These are phyloP conservation scores for Rhamphomyia laevipes DNA, from an alignment of 2,888 invertebrate genomes.

Conservation along the genomic window DNA sequence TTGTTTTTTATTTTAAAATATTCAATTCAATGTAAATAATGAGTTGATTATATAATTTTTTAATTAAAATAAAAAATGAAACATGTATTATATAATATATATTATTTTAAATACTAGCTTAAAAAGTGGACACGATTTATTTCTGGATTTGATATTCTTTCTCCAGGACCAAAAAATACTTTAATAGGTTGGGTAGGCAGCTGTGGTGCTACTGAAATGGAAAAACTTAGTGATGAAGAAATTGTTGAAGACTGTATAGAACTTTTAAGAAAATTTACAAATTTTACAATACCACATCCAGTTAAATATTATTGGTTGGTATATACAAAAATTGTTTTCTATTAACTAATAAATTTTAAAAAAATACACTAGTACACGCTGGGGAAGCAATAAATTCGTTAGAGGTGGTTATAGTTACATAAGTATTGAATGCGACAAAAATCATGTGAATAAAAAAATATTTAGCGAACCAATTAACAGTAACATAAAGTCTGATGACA, in stretches of 20 bases:
- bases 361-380: conserved; percentile 44
- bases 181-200: conserved; percentile 57
- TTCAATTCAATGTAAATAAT: no score
- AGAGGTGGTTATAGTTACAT: conserved; percentile 49
- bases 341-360: conserved; percentile 17
- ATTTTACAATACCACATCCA: conserved; percentile 39
- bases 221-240: conserved; percentile 40
- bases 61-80: no score
- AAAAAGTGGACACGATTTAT: conserved; percentile 45
- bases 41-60: no score
- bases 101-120: neutral
- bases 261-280: conserved; percentile 41
- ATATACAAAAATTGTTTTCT: conserved; percentile 10
- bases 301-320: conserved; percentile 39
- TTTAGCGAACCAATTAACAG: conserved; percentile 37
- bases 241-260: conserved; percentile 42
- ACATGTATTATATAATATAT: no score
- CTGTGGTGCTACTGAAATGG: conserved; percentile 45
- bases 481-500: conserved; percentile 2
- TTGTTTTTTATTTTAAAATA: no score
- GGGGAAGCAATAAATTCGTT: conserved; percentile 44
- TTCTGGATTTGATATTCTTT: conserved; percentile 52
- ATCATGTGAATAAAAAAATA: conserved; percentile 19
- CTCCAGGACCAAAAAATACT: conserved; percentile 38
- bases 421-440: conserved; percentile 40